Evolutionary conservation across 2,113 vertebrate genomes (phyloP).

Genomic region (Holacanthus passer): DNA sequence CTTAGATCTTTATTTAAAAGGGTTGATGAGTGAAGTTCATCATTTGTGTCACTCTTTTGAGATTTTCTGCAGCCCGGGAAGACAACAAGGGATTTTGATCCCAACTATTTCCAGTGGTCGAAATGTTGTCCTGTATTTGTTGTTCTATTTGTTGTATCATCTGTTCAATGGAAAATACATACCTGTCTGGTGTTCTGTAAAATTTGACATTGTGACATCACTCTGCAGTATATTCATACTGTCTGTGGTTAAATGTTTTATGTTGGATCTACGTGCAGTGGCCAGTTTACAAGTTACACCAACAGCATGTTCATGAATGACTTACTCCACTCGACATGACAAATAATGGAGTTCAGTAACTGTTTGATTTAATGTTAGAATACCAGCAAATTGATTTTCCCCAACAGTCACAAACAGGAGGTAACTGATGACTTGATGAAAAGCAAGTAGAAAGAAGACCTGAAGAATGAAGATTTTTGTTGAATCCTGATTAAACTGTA

Average conservation of each 20-base stretch:
- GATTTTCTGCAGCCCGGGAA: not conserved
- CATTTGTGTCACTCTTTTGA: not conserved
- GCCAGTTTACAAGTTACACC: constrained; percentile 26
- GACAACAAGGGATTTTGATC: not conserved
- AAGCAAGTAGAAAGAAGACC: constrained; percentile 7
- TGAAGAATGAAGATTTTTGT: not conserved
- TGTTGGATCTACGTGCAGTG: constrained; percentile 15
- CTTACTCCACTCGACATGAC: not conserved
- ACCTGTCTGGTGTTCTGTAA: not conserved
- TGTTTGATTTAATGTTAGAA: not conserved
- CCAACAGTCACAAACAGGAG: not conserved
- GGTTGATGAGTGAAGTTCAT: not conserved
- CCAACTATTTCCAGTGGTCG: not conserved
- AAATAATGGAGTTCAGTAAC: not conserved
- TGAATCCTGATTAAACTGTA: not conserved
- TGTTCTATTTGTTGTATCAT: constrained; percentile 1
- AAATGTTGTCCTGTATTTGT: not conserved
- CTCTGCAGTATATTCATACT: not conserved
- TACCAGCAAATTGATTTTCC: not conserved
- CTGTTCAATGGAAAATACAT: not conserved
- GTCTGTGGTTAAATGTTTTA: constrained; percentile 22
- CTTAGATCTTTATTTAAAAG: constrained; percentile 53
- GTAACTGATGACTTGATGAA: not conserved
- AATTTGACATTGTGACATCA: not conserved
- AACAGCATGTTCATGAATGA: not conserved